A percentile compares a stretch with the other conserved stretches of the same genome.
Conservation (phyloP, 2,113 vertebrate species). For the Archocentrus centrarchus region DNA sequence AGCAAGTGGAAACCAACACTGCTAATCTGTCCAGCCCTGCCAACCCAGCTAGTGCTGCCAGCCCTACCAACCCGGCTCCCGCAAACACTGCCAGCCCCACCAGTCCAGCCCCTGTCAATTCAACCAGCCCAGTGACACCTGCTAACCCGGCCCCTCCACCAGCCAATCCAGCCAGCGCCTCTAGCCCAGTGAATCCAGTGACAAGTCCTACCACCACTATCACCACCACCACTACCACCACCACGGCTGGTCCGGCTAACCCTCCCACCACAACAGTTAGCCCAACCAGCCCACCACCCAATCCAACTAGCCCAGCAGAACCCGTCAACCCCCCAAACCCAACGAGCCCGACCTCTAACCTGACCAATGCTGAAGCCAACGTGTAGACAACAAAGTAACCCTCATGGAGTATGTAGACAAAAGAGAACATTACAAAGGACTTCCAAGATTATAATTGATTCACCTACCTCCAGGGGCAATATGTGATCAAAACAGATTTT, state of each 20-base stretch:
- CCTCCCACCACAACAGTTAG: slow-evolving; percentile 62
- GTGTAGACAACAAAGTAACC: slow-evolving; percentile 85
- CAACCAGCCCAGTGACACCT: slow-evolving; percentile 58
- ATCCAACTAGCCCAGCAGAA: slow-evolving; percentile 66
- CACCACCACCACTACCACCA: slow-evolving; percentile 43
- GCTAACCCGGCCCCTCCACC: slow-evolving; percentile 26
- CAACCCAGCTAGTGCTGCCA: slow-evolving; percentile 50
- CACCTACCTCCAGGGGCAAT: slow-evolving; percentile 98
- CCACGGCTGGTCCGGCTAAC: slow-evolving; percentile 38
- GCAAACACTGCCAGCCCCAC: slow-evolving; percentile 49
- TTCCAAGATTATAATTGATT: slow-evolving; percentile 92
- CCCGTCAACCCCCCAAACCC: slow-evolving; percentile 61
- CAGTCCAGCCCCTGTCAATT: slow-evolving; percentile 74
- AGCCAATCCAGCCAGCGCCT: slow-evolving; percentile 74
- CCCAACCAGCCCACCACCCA: slow-evolving; percentile 62
- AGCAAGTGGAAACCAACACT: slow-evolving; percentile 78
- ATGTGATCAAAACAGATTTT: slow-evolving; percentile 81
- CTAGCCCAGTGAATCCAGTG: slow-evolving; percentile 60
- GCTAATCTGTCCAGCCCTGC: slow-evolving; percentile 63
- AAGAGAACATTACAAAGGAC: slow-evolving; percentile 92
- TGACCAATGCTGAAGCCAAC: slow-evolving; percentile 92
- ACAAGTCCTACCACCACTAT: slow-evolving; percentile 51
- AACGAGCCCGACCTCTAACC: slow-evolving; percentile 81
- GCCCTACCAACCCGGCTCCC: slow-evolving; percentile 27
- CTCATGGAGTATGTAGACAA: slow-evolving; percentile 82